Evolutionary conservation across 2,888 invertebrate species (phyloP).

Genomic region (Euplexia lucipara): DNA sequence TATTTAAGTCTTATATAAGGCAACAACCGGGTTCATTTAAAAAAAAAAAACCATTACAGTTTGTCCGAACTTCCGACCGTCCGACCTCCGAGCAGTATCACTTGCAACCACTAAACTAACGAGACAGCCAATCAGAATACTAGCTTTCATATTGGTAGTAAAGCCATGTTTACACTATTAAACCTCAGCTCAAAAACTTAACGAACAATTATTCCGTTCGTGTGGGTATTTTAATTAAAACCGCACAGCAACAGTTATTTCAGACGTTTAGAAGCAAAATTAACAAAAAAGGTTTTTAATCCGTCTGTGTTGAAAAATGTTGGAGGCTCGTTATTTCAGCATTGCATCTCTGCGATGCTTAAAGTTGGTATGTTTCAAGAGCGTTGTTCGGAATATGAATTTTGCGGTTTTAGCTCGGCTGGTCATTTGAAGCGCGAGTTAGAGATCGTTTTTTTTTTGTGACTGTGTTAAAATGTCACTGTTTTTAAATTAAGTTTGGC

Average conservation of each 20-base stretch:
- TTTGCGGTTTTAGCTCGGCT: constrained; percentile 25
- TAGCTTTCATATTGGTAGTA: not conserved
- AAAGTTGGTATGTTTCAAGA: constrained; percentile 53
- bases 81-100: no score
- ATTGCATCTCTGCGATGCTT: constrained; percentile 44
- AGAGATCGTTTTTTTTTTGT: constrained; percentile 1
- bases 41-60: no score
- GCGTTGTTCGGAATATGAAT: constrained; percentile 37
- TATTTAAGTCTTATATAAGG: no score
- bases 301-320: constrained; percentile 34
- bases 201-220: constrained; percentile 27
- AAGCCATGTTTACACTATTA: not conserved
- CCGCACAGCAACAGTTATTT: constrained; percentile 32
- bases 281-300: constrained; percentile 51
- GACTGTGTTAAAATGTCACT: not conserved
- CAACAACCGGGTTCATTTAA: no score
- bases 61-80: no score
- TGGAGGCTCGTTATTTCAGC: constrained; percentile 48
- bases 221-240: constrained; percentile 41
- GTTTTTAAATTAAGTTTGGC: no score
- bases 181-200: constrained; percentile 5
- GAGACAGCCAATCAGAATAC: not conserved
- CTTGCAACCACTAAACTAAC: no score
- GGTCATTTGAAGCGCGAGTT: constrained; percentile 21
- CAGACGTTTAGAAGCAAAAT: constrained; percentile 27